Conservation (phyloP, 2,113 vertebrate genomes). For the Andinoacara biseriatus region DNA sequence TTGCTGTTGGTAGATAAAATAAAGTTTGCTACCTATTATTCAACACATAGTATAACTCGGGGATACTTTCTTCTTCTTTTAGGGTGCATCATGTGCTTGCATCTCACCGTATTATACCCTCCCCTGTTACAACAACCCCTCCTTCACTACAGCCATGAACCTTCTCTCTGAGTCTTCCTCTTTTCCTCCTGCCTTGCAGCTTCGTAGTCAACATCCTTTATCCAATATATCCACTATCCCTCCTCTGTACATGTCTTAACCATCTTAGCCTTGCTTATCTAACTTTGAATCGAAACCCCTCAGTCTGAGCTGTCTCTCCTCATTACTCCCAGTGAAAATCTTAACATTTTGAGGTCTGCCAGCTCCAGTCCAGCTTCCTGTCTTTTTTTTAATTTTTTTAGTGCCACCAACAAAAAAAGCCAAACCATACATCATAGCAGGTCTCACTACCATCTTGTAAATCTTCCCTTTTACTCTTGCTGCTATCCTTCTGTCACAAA, state of each 20-base stretch:
- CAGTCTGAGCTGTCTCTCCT: not conserved
- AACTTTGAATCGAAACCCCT: not conserved
- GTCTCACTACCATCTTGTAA: not conserved
- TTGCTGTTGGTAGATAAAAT: no score
- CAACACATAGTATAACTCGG: no score
- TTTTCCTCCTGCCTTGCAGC: not conserved
- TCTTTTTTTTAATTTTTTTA: rapidly evolving
- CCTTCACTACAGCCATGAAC: not conserved
- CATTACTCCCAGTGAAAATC: not conserved
- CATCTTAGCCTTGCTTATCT: not conserved
- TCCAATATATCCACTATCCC: not conserved
- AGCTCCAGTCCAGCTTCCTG: not conserved
- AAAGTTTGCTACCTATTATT: no score
- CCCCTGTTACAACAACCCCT: not conserved
- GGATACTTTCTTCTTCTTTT: no score
- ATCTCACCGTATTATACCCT: not conserved
- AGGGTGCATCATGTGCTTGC: not conserved
- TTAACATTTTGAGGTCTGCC: not conserved
- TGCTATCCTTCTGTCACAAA: not conserved
- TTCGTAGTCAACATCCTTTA: not conserved
- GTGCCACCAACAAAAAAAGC: not conserved
- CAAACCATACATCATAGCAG: not conserved
- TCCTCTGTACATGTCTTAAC: not conserved
- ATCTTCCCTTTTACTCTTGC: no score
- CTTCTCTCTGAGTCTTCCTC: not conserved